Evolutionary conservation across 2,797 vertebrate species (phyloP), one percentile per base, ranked within the genome.

Genomic region (Cirrhinus molitorella): DNA sequence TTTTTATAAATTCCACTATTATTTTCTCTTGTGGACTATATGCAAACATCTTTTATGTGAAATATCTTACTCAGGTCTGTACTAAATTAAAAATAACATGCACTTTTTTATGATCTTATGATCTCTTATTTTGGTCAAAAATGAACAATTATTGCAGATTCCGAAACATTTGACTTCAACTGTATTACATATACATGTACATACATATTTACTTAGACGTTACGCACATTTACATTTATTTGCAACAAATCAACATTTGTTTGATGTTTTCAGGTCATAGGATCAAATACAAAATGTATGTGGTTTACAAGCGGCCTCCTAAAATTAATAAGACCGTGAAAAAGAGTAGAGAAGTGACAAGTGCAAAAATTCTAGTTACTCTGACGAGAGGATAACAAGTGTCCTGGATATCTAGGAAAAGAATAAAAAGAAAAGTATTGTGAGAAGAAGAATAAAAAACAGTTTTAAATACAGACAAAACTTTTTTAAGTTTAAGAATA

Each of bases 351-450:
- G 63, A 7, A 1, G 49, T 5, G 6, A 55, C 12, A 66, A 75
- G 2, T 47, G 72, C 47, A n/a, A 14, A 43, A n/a, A 51, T 31
- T 75, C 81, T 28, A 55, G 72, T 16, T 34, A 17, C 23, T 31
- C 61, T 0, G 17, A 76, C 6, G 37, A 83, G 3, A 45, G 61
- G 51, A 55, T 83, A 83, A 31, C 81, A 83, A 43, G 49, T 28
- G 61, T 83, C 81, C 72, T 34, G 81, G 25, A 67, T 19, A 76
- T 76, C 81, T 83, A 67, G 16, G 34, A 40, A 80, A 34, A 57
- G 0, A 45, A 59, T 5, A 28, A 11, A 43, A 68, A 0, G 1
- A 6, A 19, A 55, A 19, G 14, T 11, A 17, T 17, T 10, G 51
- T 66, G 45, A 79, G 19, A 79, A 67, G n/a, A 79, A 25, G 1